Base-by-base conservation (phyloP, 2,797 vertebrate species). In the Knipowitschia caucasica region DNA sequence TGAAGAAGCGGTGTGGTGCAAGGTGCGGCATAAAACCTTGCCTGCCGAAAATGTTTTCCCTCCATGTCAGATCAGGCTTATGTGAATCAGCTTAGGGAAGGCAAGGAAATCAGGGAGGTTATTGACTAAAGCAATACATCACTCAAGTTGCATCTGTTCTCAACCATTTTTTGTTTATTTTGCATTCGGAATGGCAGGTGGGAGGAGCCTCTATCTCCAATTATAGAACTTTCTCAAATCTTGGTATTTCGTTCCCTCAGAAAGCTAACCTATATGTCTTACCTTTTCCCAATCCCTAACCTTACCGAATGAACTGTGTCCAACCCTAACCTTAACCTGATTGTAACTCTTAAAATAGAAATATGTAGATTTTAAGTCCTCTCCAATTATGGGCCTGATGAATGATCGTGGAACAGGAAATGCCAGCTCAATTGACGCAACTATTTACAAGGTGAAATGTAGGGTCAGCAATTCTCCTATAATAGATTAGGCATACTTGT, bases 71-170 rank as follows among this genome's bases (percentile, higher is more conserved):
- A 67, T 73, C 31, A 17, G 62, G 34, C 25, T 69, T 34, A 57
- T 71, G 73, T 55, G 7, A 78, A 73, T 69, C 49, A 44, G 59
- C 64, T 71, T 53, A 42, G 43, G n/a, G n/a, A 26, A 50, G 67
- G 53, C 64, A 70, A 14, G 49, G 54, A 80, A 77, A 66, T 38
- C 58, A 11, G 17, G 62, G 31, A 50, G 78, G 73, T 71, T 49
- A 77, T 29, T 29, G 51, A 27, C 67, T 73, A 78, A 38, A 38
- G 35, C 35, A 14, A 4, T 33, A 14, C 10, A 33, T 33, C n/a
- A 34, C 35, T 20, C 10, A 21, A 39, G 10, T 39, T 9, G 11
- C 36, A 39, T 21, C 12, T 10, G 21, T 5, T 17, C 23, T n/a
- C 5, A 2, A 26, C 1, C 20, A 14, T 10, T 1, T 44, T 43